Conservation (phyloP, 2,113 vertebrate genomes). For the Pica pica region DNA sequence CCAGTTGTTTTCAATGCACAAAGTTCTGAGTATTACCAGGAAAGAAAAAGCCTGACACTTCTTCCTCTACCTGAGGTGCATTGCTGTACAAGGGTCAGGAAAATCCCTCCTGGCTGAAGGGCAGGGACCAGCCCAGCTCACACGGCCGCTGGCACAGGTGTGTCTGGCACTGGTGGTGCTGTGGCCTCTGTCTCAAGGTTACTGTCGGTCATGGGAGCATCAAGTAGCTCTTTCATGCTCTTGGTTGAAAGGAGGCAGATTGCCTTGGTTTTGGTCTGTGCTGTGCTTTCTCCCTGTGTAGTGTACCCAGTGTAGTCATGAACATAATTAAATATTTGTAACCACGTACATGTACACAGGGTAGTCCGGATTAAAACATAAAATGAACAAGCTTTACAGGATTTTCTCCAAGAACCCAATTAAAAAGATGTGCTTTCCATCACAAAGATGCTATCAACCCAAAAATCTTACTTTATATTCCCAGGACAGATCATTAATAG, state of each 20-base stretch:
- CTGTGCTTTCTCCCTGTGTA: neutral
- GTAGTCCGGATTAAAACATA: neutral
- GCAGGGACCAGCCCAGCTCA: neutral
- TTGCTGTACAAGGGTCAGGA: neutral
- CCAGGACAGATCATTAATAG: constrained; percentile 31
- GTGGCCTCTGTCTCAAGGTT: neutral
- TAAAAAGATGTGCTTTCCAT: constrained; percentile 2
- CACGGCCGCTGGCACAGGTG: rapidly evolving
- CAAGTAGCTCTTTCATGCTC: neutral
- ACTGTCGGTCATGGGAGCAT: neutral
- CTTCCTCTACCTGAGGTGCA: neutral
- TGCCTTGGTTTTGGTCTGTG: neutral
- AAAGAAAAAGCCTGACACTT: neutral
- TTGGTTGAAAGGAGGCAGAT: neutral
- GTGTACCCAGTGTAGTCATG: neutral
- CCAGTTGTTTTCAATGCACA: neutral
- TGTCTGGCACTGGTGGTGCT: neutral
- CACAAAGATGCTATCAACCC: neutral
- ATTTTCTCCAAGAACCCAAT: neutral
- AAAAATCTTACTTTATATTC: neutral
- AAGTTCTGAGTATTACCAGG: neutral
- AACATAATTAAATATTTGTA: neutral
- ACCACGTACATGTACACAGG: rapidly evolving
- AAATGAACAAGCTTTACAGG: neutral
- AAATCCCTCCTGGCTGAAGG: neutral